Conservation (phyloP, 2,113 vertebrate species). For the Channa argus region DNA sequence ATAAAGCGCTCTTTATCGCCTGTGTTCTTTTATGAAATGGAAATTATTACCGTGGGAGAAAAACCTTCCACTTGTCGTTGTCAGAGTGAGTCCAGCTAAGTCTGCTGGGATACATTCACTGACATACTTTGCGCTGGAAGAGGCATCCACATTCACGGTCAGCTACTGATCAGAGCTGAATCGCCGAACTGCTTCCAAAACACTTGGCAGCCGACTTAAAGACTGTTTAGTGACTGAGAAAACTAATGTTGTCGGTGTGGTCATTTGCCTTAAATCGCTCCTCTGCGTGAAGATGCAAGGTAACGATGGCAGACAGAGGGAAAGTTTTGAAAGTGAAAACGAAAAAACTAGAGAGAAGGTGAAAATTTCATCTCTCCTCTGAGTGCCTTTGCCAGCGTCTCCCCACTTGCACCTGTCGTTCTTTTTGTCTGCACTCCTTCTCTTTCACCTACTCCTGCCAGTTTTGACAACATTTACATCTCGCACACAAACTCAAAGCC, state of each 20-base stretch:
- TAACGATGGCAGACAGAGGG: neutral
- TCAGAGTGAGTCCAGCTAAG: constrained; percentile 1
- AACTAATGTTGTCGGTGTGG: constrained; percentile 8
- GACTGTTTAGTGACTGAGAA: neutral
- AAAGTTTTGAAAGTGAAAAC: constrained; percentile 26
- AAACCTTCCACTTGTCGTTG: constrained; percentile 25
- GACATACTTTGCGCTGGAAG: constrained; percentile 1
- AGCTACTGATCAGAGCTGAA: constrained; percentile 18
- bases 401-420: constrained; percentile 9
- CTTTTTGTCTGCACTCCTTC: neutral
- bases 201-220: constrained; percentile 1
- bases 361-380: neutral
- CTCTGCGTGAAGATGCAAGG: neutral
- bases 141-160: constrained; percentile 9
- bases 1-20: constrained; percentile 50
- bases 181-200: constrained; percentile 27
- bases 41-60: constrained; percentile 64
- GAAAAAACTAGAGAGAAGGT: constrained; percentile 8
- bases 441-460: neutral
- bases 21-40: constrained; percentile 59
- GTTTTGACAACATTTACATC: neutral
- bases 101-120: constrained; percentile 22
- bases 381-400: constrained; percentile 40
- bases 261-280: constrained; percentile 21
- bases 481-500: constrained; percentile 3